Percentiles rank a stretch among this genome's conserved stretches.
Evolutionary conservation across 2,888 invertebrate genomes (phyloP).

Genomic region (Napeogenes inachia): DNA sequence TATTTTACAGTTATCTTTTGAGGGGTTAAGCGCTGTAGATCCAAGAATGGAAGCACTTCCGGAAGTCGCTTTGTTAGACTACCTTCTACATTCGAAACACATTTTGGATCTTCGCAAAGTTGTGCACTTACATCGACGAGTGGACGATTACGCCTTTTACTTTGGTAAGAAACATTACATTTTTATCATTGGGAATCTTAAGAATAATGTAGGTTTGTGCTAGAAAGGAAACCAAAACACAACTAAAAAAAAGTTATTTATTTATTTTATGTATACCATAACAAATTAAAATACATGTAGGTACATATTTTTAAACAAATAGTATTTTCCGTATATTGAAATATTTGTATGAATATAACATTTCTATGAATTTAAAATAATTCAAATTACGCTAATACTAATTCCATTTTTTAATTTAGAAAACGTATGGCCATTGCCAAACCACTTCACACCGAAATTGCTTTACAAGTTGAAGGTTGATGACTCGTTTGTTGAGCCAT

Average conservation of each 20-base stretch:
- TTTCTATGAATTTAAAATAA: too few species aligned
- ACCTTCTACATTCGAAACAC: slow-evolving; percentile 58
- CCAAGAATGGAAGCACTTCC: slow-evolving; percentile 67
- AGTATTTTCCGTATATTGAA: too few species aligned
- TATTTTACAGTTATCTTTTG: slow-evolving; percentile 53
- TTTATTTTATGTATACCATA: too few species aligned
- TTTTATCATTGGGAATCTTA: background rate
- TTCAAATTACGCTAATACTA: too few species aligned
- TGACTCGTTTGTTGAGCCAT: slow-evolving; percentile 66
- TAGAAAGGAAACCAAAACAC: too few species aligned
- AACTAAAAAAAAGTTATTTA: too few species aligned
- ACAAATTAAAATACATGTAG: too few species aligned
- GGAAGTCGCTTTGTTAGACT: slow-evolving; percentile 67
- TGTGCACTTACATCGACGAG: slow-evolving; percentile 51
- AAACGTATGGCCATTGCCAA: slow-evolving; percentile 63
- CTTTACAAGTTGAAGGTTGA: slow-evolving; percentile 67
- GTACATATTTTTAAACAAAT: too few species aligned
- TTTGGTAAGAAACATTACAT: slow-evolving; percentile 51
- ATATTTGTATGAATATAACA: too few species aligned
- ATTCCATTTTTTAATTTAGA: slow-evolving; percentile 38
- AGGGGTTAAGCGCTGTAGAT: slow-evolving; percentile 58
- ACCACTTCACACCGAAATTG: slow-evolving; percentile 61
- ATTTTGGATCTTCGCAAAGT: slow-evolving; percentile 56
- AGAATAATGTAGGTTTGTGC: too few species aligned
- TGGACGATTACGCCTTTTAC: slow-evolving; percentile 65